Evolutionary conservation across 2,113 vertebrate species (phyloP).

Genomic region (Gorsachius goisagi): DNA sequence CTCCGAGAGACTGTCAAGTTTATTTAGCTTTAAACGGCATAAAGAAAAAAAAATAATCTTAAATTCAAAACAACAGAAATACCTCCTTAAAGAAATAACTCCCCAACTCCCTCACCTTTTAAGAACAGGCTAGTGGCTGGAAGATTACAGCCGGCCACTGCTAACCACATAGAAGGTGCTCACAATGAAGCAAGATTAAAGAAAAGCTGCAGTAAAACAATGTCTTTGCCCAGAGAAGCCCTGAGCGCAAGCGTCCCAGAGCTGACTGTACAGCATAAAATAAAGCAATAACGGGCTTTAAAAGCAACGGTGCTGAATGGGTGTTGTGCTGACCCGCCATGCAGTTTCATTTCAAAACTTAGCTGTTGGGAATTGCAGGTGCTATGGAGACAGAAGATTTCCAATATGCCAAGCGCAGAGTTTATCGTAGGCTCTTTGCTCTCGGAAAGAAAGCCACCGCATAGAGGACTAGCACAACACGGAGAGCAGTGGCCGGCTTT

Average conservation of each 20-base stretch:
- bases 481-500: neutral
- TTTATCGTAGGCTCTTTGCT: conserved; percentile 45
- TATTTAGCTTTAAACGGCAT: neutral
- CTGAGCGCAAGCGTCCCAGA: conserved; percentile 9
- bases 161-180: neutral
- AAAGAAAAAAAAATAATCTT: neutral
- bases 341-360: conserved; percentile 30
- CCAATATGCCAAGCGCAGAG: conserved; percentile 29
- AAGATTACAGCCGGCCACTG: neutral
- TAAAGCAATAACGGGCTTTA: neutral
- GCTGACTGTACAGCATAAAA: neutral
- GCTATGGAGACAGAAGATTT: conserved; percentile 48
- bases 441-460: neutral
- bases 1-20: neutral
- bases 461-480: neutral
- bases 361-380: conserved; percentile 50
- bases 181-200: neutral
- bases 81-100: neutral
- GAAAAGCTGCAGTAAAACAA: conserved; percentile 1
- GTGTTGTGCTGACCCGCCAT: conserved; percentile 29
- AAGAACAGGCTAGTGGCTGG: neutral
- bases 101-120: conserved; percentile 53
- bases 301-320: neutral
- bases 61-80: neutral
- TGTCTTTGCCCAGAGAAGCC: neutral